These are phyloP conservation scores for Sus scrofa DNA, from an alignment of 2,113 vertebrate species.

Conservation along the genomic window DNA sequence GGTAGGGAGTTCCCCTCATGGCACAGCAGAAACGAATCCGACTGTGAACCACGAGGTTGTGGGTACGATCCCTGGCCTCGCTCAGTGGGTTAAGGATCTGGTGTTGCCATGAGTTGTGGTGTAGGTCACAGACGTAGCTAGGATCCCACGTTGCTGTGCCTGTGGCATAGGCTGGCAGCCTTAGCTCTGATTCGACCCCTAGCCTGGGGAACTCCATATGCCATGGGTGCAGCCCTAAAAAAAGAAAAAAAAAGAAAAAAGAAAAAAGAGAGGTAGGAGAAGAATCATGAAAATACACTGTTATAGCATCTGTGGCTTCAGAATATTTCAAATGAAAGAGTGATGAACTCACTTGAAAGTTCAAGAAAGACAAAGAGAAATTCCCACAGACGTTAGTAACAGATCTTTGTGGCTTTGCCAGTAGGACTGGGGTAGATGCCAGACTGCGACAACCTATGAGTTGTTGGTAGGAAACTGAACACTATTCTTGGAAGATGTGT, in stretches of 20 bases:
- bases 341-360: not conserved
- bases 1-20: too few relatives aligned
- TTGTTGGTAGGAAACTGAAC: not conserved
- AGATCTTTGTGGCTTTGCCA: not conserved
- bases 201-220: too few relatives aligned
- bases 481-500: not conserved
- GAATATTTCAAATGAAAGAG: not conserved
- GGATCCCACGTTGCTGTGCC: too few relatives aligned
- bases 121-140: too few relatives aligned
- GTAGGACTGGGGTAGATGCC: too few relatives aligned
- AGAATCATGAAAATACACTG: not conserved
- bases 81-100: too few relatives aligned
- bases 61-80: too few relatives aligned
- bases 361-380: not conserved
- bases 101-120: too few relatives aligned
- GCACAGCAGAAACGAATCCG: too few relatives aligned
- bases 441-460: not conserved
- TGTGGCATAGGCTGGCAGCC: too few relatives aligned
- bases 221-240: not conserved
- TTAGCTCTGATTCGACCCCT: too few relatives aligned
- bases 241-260: not conserved
- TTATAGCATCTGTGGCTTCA: not conserved
- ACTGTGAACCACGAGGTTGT: too few relatives aligned
- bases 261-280: not conserved
- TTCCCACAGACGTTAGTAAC: not conserved